Evolutionary conservation across 2,888 invertebrate genomes (phyloP).

Genomic region (Calameuta idolon): DNA sequence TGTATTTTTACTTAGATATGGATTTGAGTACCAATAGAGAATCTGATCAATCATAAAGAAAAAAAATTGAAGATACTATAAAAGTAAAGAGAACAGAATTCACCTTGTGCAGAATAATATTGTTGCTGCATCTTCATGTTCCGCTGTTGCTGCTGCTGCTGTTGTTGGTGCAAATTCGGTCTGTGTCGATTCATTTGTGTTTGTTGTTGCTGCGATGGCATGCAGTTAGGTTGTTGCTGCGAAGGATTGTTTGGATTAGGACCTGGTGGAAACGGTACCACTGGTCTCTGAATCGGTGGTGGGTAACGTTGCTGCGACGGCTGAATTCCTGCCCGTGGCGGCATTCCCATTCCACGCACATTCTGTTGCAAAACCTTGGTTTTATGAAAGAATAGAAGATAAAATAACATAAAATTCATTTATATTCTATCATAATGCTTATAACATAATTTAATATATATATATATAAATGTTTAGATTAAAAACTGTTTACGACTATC

Average conservation of each 20-base stretch:
- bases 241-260: slow-evolving; percentile 62
- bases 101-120: slow-evolving; percentile 70
- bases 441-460: background rate
- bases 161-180: slow-evolving; percentile 59
- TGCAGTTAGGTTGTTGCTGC: slow-evolving; percentile 60
- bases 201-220: slow-evolving; percentile 62
- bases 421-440: background rate
- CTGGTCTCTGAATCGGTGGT: slow-evolving; percentile 70
- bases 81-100: background rate
- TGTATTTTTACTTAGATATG: background rate
- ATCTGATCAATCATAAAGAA: background rate
- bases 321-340: slow-evolving; percentile 60
- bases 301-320: slow-evolving; percentile 66
- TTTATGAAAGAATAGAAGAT: slow-evolving; percentile 9
- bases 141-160: slow-evolving; percentile 52
- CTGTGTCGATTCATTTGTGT: slow-evolving; percentile 57
- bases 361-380: slow-evolving; percentile 58
- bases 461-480: background rate
- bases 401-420: background rate
- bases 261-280: slow-evolving; percentile 68
- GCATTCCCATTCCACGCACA: slow-evolving; percentile 64
- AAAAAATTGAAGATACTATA: too few species aligned
- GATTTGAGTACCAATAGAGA: background rate
- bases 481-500: background rate
- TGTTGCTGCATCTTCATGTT: slow-evolving; percentile 68